Base-by-base conservation (phyloP, 2,113 vertebrate species). In the Hippopotamus amphibius region DNA sequence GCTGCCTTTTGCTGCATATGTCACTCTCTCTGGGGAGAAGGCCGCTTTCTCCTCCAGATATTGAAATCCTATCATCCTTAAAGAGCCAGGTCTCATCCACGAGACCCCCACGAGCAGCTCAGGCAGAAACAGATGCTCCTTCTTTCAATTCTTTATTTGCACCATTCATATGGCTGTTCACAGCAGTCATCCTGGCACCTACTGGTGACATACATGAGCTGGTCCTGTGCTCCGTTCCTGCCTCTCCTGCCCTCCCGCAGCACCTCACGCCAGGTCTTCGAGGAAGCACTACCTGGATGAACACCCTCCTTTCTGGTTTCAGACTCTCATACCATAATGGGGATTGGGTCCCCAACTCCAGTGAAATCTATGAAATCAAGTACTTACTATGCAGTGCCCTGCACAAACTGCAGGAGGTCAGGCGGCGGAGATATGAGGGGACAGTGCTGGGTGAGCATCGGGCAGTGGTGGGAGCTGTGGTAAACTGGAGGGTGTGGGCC, bases 1-100 rank as follows among this genome's bases (percentile, higher is more conserved):
- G 82, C 71, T 91, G 97, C 59, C 59, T 95, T 90, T 69, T 57
- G 41, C 19, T 61, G 50, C 9, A 16, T 72, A n/a, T 24, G 57
- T 48, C 63, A 41, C 13, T 6, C 26, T n/a, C 95, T 88, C 48
- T 5, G 3, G 85, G 63, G 69, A 93, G 19, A 87, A 96, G 63
- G 28, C 30, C 7, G 14, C 46, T 46, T 96, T 59, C n/a, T 17
- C 63, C n/a, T 76, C n/a, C 57, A 84, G 76, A 71, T 53, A 55
- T 2, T 88, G 82, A 93, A 96, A 88, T 83, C 22, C 82, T 81
- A 59, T 46, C 55, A 65, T 66, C 59, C 57, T 80, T 80, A 55
- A 83, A 88, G 77, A 83, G 68, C 57, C 12, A 5, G 4, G 1
- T 41, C 63, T 53, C 53, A n/a, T 33, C 53, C 50, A 46, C 1